Conservation (phyloP, 2,113 vertebrate species). For the Numida meleagris region DNA sequence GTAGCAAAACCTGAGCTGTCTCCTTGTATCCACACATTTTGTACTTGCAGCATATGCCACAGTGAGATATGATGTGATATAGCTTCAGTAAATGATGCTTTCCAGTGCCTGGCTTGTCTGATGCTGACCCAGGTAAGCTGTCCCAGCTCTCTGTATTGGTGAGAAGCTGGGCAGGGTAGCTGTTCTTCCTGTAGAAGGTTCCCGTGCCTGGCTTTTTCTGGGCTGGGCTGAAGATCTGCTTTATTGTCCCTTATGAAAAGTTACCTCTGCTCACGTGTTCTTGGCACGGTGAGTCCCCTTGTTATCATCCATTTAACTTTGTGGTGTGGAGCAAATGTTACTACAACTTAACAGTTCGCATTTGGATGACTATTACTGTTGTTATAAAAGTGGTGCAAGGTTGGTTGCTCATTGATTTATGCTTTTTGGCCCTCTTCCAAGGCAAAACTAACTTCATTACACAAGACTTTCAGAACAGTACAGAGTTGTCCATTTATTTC, state of each 20-base stretch:
- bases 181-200: neutral
- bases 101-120: neutral
- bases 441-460: conserved; percentile 40
- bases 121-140: neutral
- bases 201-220: neutral
- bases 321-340: neutral
- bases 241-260: neutral
- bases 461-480: conserved; percentile 24
- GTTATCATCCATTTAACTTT: neutral
- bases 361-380: conserved; percentile 11
- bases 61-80: neutral
- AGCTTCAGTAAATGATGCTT: neutral
- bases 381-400: conserved; percentile 8
- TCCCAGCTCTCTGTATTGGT: neutral
- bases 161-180: neutral
- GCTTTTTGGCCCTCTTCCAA: conserved; percentile 39
- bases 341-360: neutral
- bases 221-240: neutral
- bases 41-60: neutral
- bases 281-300: neutral
- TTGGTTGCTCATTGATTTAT: conserved; percentile 55
- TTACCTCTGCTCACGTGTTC: neutral
- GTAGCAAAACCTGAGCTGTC: neutral
- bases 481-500: conserved; percentile 44
- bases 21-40: neutral